A percentile compares a stretch with the other conserved stretches of the same genome.
Conservation (phyloP, 1,140 invertebrate species). For the Heliconius congener region DNA sequence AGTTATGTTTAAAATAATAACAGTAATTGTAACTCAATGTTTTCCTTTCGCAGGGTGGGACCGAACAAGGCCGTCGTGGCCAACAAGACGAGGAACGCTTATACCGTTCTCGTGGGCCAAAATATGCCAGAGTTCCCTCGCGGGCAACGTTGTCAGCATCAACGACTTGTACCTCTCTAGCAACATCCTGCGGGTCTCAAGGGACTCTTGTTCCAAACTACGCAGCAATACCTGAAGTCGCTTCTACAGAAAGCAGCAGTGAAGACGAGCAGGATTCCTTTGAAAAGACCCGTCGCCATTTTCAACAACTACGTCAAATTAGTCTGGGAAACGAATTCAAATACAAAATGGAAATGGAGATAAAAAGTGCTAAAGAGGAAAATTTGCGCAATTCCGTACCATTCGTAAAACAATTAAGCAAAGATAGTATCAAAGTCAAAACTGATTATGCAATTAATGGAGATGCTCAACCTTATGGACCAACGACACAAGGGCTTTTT, state of each 20-base stretch:
- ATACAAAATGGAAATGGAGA: slow-evolving; percentile 84
- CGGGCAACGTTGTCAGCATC: slow-evolving; percentile 73
- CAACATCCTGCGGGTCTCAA: slow-evolving; percentile 82
- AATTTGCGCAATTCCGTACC: slow-evolving; percentile 82
- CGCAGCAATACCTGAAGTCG: slow-evolving; percentile 71
- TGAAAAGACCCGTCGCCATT: slow-evolving; percentile 75
- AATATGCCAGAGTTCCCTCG: slow-evolving; percentile 77
- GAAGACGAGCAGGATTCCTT: slow-evolving; percentile 77
- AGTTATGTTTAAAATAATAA: background rate
- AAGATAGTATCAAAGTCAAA: slow-evolving; percentile 70
- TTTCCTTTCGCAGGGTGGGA: slow-evolving; percentile 58
- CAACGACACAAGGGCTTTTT: slow-evolving; percentile 82
- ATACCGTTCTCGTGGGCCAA: slow-evolving; percentile 63
- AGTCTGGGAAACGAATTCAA: slow-evolving; percentile 79
- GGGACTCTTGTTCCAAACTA: slow-evolving; percentile 82
- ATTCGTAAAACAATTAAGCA: slow-evolving; percentile 82
- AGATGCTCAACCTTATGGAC: slow-evolving; percentile 62
- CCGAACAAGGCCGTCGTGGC: slow-evolving; percentile 61
- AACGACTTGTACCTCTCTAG: slow-evolving; percentile 80
- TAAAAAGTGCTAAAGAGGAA: slow-evolving; percentile 82
- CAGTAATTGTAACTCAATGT: slow-evolving; percentile 23
- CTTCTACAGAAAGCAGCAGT: slow-evolving; percentile 70
- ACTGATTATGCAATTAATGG: slow-evolving; percentile 71
- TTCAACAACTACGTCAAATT: slow-evolving; percentile 77
- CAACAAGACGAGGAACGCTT: slow-evolving; percentile 71